phyloP scores from a whole-genome alignment of 92 coral and sea anemone genomes.

The Palythoa heliodiscus region DNA sequence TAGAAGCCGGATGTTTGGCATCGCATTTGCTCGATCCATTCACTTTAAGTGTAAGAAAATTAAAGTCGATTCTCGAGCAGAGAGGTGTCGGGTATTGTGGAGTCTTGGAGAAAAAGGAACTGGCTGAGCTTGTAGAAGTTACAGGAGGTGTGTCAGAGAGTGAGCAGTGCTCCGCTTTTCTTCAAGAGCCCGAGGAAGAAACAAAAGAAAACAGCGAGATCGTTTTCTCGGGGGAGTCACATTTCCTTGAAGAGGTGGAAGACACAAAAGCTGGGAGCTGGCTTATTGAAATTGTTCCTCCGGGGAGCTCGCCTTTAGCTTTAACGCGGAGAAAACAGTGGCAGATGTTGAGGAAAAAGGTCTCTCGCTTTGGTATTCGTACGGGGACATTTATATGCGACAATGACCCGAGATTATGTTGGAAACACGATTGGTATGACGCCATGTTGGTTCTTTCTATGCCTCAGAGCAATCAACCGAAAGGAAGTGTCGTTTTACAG shows the following conservation, averaged over 20 bases:
- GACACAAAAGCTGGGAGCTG: conserved; percentile 99
- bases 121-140: conserved; percentile 90
- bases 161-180: conserved; percentile 68
- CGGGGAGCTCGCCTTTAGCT: conserved; percentile 48
- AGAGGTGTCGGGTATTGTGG: conserved; percentile 97
- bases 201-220: conserved; percentile 65
- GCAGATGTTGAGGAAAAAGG: conserved; percentile 70
- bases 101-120: conserved; percentile 89
- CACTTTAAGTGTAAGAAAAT: conserved; percentile 90
- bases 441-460: conserved; percentile 78
- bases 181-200: conserved; percentile 53
- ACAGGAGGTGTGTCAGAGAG: conserved; percentile 89
- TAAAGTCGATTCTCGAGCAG: conserved; percentile 90
- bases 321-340: conserved; percentile 81
- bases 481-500: conserved; percentile 93
- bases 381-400: conserved; percentile 92
- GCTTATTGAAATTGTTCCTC: conserved; percentile 90
- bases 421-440: conserved; percentile 75
- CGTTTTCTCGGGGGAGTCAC: conserved; percentile 88
- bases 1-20: conserved; percentile 93
- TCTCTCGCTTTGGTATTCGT: conserved; percentile 90
- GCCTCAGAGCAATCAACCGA: conserved; percentile 92
- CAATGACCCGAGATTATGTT: conserved; percentile 83
- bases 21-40: conserved; percentile 91
- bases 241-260: conserved; percentile 95